Evolutionary conservation across 2,797 vertebrate species (phyloP).

Genomic region (Coregonus ussuriensis): DNA sequence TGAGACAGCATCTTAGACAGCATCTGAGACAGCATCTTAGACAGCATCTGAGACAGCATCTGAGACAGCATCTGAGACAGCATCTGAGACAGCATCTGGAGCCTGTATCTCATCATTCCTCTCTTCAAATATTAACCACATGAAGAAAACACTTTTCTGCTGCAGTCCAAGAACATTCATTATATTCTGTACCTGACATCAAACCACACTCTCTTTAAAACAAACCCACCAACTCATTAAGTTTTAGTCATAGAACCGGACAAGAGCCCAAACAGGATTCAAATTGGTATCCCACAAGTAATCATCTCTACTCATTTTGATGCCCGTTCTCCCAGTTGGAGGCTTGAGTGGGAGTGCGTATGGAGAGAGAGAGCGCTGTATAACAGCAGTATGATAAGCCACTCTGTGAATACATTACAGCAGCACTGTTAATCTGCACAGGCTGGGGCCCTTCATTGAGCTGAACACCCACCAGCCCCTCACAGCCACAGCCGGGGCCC

Average conservation of each 20-base stretch:
- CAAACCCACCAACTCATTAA: conserved; percentile 6
- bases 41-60: too few relatives aligned
- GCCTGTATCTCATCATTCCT: conserved; percentile 22
- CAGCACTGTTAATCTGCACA: conserved; percentile 46
- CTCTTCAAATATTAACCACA: conserved; percentile 33
- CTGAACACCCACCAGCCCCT: conserved; percentile 31
- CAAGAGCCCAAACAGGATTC: conserved; percentile 24
- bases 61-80: too few relatives aligned
- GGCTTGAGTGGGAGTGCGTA: conserved; percentile 12
- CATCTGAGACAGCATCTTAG: too few relatives aligned
- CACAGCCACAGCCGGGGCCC: conserved; percentile 30
- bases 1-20: too few relatives aligned
- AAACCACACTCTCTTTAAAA: conserved; percentile 5
- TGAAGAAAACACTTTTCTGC: not conserved
- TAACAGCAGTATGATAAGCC: conserved; percentile 25
- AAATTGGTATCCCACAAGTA: conserved; percentile 33
- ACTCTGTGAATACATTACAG: conserved; percentile 36
- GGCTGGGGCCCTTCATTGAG: conserved; percentile 42
- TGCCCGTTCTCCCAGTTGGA: conserved; percentile 17
- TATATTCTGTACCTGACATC: not conserved
- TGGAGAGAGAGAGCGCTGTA: conserved; percentile 15
- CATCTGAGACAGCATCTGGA: conserved; percentile 45
- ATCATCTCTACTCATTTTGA: conserved; percentile 33
- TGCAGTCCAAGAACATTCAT: conserved; percentile 28
- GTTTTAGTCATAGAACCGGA: conserved; percentile 11